Evolutionary conservation across 2,888 invertebrate species (phyloP), one percentile per base, ranked within the genome.

Genomic region (Steinernema scapterisci): DNA sequence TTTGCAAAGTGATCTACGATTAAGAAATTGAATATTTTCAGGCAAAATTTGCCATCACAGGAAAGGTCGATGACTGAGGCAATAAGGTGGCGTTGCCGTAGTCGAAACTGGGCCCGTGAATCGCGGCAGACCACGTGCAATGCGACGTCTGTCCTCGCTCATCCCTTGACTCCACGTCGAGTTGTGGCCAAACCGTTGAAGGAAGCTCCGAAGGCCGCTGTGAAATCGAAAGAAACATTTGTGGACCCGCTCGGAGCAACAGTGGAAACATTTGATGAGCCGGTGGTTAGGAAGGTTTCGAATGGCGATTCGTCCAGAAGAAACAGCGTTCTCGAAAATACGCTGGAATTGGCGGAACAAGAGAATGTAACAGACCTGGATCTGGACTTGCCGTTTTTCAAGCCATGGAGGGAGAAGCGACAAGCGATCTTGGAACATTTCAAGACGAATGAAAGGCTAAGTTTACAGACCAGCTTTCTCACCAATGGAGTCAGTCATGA

Each of bases 391-490:
- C 76, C 80, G 6, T 83, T 82, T 21, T 89, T 92, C 79, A 92
- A 93, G 87, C 92, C 92, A 16, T 97, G 97, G 97, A 91, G 90
- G 79, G 89, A 91, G 0, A 92, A 92, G 84, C 92, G 93, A 80
- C 88, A 91, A 63, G 90, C 90, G n/a, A 95, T 97, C 86, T 90
- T 97, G 13, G 92, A 92, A 82, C 93, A 93, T 88, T 97, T 93
- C 86, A 96, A 95, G 44, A 97, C 97, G 73, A 94, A 93, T 13
- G 95, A 96, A 89, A 95, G 94, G 88, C 89, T 97, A 38, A 93
- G 94, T 0, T 94, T 96, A 80, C 92, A 94, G 0, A 94, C 94
- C 52, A 95, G 94, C 13, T 77, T 77, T 56, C 48, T 77, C 7
- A n/a, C 27, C 27, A 54, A 25, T 45, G 43, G 43, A 19, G 11